Evolutionary conservation across 1,140 invertebrate genomes (phyloP).

Genomic region (Lerema accius): DNA sequence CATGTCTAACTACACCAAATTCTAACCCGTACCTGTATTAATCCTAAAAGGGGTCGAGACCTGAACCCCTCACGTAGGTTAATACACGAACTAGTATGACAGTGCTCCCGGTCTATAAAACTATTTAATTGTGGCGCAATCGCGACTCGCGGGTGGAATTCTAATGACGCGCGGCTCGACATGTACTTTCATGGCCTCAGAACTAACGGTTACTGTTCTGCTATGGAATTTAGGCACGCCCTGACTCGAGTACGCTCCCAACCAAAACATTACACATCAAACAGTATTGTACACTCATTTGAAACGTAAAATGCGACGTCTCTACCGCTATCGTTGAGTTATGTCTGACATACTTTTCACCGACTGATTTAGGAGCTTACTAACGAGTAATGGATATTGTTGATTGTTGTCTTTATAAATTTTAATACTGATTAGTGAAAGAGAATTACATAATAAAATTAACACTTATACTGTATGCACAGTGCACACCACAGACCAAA

Average conservation of each 20-base stretch:
- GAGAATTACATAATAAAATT: too few species aligned
- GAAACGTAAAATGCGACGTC: neutral
- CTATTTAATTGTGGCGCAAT: slow-evolving; percentile 52
- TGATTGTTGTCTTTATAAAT: neutral
- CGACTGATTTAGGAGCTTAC: neutral
- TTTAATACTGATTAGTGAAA: too few species aligned
- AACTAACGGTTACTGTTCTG: slow-evolving; percentile 3
- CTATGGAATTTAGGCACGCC: slow-evolving; percentile 22
- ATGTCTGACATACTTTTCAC: neutral
- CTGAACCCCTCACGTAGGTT: too few species aligned
- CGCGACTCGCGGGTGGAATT: slow-evolving; percentile 48
- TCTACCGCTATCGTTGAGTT: neutral
- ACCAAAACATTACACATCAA: slow-evolving; percentile 13
- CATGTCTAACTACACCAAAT: too few species aligned
- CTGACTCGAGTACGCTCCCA: slow-evolving; percentile 12
- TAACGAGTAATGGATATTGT: neutral
- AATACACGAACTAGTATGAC: too few species aligned
- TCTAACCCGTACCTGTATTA: too few species aligned
- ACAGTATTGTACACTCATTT: neutral
- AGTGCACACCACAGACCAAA: too few species aligned
- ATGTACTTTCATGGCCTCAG: slow-evolving; percentile 31
- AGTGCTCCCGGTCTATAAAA: slow-evolving; percentile 35
- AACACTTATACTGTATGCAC: too few species aligned
- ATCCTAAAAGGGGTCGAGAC: too few species aligned
- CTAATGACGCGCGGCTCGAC: slow-evolving; percentile 42